Percentiles rank a stretch among this genome's conserved stretches.
phyloP scores from a whole-genome alignment of 2,888 invertebrate species.

The Folsomia candida region DNA sequence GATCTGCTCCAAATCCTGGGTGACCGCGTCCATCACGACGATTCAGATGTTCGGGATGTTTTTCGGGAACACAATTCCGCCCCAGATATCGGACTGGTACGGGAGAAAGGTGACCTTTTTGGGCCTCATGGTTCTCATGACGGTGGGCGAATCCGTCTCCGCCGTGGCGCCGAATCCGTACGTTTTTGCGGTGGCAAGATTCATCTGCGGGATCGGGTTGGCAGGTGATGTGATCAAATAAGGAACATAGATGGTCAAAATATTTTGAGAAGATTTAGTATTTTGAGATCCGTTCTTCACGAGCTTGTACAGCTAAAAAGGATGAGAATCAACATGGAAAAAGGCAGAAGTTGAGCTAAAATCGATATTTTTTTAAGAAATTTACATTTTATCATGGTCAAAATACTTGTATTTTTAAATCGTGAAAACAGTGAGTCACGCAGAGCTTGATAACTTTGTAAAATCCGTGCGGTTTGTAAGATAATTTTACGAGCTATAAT shows the following conservation, averaged over 20 bases:
- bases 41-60: conserved; percentile 49
- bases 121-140: conserved; percentile 37
- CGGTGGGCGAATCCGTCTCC: conserved; percentile 31
- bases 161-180: conserved; percentile 39
- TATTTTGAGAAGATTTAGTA: too few species aligned
- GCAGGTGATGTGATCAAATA: too few species aligned
- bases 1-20: conserved; percentile 43
- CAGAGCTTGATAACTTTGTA: too few species aligned
- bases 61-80: conserved; percentile 42
- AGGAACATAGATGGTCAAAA: too few species aligned
- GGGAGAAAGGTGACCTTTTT: conserved; percentile 44
- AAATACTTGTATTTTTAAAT: too few species aligned
- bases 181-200: conserved; percentile 34
- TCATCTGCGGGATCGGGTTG: conserved; percentile 39
- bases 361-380: not conserved
- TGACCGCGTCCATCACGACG: conserved; percentile 39
- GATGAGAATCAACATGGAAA: too few species aligned
- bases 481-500: too few species aligned
- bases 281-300: too few species aligned
- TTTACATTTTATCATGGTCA: too few species aligned
- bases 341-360: not conserved
- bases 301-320: too few species aligned
- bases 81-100: conserved; percentile 46
- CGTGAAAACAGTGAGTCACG: too few species aligned
- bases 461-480: too few species aligned